phyloP scores from a whole-genome alignment of 2,888 invertebrate species.

The Hermaeophaga mercurialis region DNA sequence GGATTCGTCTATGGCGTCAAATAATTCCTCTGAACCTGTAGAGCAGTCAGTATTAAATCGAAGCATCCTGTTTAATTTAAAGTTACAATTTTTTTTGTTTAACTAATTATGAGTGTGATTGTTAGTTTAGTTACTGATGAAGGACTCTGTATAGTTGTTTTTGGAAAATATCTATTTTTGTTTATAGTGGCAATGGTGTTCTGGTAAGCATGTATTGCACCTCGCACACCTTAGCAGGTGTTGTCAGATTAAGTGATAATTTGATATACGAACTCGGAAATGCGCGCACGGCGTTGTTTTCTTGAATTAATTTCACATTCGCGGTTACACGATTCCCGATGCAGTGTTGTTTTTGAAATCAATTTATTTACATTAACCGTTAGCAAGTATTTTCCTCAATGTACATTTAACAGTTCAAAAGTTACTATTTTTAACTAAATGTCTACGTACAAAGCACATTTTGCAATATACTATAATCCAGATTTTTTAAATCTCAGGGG shows the following conservation, averaged over 20 bases:
- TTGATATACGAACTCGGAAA: slow-evolving; percentile 58
- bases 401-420: slow-evolving; percentile 5
- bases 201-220: slow-evolving; percentile 32
- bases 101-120: too few species aligned
- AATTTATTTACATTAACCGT: slow-evolving; percentile 44
- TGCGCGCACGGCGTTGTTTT: slow-evolving; percentile 49
- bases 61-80: too few species aligned
- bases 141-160: background rate
- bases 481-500: too few species aligned
- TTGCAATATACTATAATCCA: too few species aligned
- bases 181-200: slow-evolving; percentile 20
- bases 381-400: slow-evolving; percentile 16
- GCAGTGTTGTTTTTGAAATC: slow-evolving; percentile 46
- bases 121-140: too few species aligned
- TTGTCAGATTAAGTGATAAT: slow-evolving; percentile 56
- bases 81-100: too few species aligned
- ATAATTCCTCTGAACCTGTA: too few species aligned
- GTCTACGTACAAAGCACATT: too few species aligned
- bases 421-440: too few species aligned
- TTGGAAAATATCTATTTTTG: background rate
- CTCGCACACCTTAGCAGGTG: slow-evolving; percentile 50
- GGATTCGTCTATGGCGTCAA: too few species aligned
- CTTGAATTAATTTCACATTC: slow-evolving; percentile 57
- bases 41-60: too few species aligned
- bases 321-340: slow-evolving; percentile 50